Percentiles rank a stretch among this genome's conserved stretches.
Conservation (phyloP, 2,888 invertebrate species). For the Sepioteuthis lessoniana region DNA sequence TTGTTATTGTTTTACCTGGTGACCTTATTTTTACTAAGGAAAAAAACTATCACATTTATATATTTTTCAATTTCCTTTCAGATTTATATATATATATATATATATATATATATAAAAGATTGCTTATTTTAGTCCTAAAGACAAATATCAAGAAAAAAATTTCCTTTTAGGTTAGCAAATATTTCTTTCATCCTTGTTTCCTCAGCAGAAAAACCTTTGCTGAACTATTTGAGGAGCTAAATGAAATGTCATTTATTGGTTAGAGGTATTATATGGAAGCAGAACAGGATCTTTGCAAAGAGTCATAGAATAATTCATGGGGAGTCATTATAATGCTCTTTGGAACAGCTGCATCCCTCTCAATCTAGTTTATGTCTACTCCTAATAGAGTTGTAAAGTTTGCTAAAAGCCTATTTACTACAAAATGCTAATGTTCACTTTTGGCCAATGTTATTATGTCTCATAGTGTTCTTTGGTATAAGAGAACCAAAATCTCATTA, state of each 20-base stretch:
- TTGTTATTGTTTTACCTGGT: too few species aligned
- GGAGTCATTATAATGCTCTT: background rate
- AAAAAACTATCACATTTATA: too few species aligned
- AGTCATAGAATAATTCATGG: background rate
- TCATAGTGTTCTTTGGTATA: background rate
- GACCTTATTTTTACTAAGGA: too few species aligned
- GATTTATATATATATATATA: background rate
- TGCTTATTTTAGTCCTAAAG: background rate
- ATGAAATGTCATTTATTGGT: slow-evolving; percentile 33
- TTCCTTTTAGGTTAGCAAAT: background rate
- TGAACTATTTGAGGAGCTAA: background rate
- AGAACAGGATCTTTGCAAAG: background rate
- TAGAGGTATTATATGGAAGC: background rate
- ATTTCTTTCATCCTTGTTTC: background rate
- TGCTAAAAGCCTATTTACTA: slow-evolving; percentile 17
- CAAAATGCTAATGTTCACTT: background rate
- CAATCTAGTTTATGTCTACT: background rate
- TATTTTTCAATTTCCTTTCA: too few species aligned
- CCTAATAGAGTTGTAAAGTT: slow-evolving; percentile 20
- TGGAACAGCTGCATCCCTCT: background rate
- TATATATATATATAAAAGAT: background rate
- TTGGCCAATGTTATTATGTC: background rate
- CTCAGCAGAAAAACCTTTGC: background rate
- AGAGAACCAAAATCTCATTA: background rate
- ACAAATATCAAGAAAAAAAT: background rate